Evolutionary conservation across 2,113 vertebrate genomes (phyloP).

Genomic region (Holacanthus passer): DNA sequence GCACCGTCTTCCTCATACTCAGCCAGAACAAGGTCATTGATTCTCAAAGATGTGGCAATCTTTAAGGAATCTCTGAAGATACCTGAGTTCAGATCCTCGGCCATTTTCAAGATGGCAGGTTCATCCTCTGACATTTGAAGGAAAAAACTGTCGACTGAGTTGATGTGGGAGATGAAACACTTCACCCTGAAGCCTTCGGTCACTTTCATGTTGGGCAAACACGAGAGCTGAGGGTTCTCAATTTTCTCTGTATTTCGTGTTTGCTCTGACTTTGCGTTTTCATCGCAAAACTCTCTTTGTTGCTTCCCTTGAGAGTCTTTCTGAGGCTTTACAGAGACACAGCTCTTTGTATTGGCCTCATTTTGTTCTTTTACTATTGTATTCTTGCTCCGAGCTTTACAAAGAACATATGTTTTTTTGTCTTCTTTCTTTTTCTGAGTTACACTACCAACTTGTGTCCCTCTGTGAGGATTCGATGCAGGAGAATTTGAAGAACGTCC

Average conservation of each 20-base stretch:
- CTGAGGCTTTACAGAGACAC: not conserved
- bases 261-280: slow-evolving; percentile 5
- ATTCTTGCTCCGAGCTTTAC: not conserved
- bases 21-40: slow-evolving; percentile 83
- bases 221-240: slow-evolving; percentile 55
- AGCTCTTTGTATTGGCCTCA: not conserved
- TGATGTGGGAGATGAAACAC: slow-evolving; percentile 83
- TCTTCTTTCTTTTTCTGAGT: not conserved
- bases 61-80: slow-evolving; percentile 50
- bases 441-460: too few species aligned
- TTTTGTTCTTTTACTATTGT: not conserved
- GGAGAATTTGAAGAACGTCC: not conserved
- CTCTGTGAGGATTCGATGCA: not conserved
- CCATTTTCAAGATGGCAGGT: slow-evolving; percentile 82
- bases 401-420: not conserved
- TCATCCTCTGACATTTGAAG: slow-evolving; percentile 87
- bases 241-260: not conserved
- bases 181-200: slow-evolving; percentile 70
- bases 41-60: slow-evolving; percentile 26
- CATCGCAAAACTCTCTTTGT: not conserved
- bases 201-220: slow-evolving; percentile 79
- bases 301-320: not conserved
- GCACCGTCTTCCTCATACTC: slow-evolving; percentile 80
- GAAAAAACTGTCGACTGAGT: slow-evolving; percentile 83
- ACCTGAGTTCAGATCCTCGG: slow-evolving; percentile 80